Base-by-base conservation (phyloP, 2,113 vertebrate species). In the Clarias macrocephalus region DNA sequence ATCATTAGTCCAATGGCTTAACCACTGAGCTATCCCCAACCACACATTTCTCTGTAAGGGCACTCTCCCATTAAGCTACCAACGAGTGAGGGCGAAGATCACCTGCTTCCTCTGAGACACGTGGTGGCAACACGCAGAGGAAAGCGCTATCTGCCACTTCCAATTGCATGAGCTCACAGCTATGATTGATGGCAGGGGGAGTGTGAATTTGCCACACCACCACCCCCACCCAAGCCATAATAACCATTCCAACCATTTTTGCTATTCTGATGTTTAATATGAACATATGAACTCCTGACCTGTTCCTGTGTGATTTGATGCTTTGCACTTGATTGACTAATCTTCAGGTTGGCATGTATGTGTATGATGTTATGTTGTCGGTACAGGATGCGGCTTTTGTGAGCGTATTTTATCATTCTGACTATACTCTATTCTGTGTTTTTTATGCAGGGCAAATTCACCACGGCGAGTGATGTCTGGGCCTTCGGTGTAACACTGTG, bases 401-500 rank as follows among this genome's bases (percentile, higher is more conserved):
- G 1, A 33, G 0, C 12, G 77, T 23, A 56, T 80, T 80, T 19
- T 10, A 62, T 21, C 62, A 7, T 0, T 66, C 33, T 37, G 23
- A 75, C 73, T 77, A 3, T 23, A 66, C 8, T 42, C 7, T 48
- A 60, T 83, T 23, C 72, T 23, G 21, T 84, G 60, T 42, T 87
- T 42, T 90, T 63, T n/a, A 37, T 89, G 30, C 82, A 99, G 98
- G 98, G 98, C 62, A 99, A 99, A 84, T 99, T 99, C 93, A 99
- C 98, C 1, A 98, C 97, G 0, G 97, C 98, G 79, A 99, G 98
- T 62, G 98, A 99, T 0, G 96, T 99, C 88, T 99, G 98, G 98
- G 98, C 97, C 0, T 99, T 97, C 0, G 97, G 97, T 0, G 98
- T 99, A 91, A 99, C 98, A 0, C 92, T 99, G 80, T 99, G 98